A percentile compares a stretch with the other conserved stretches of the same genome.
phyloP scores from a whole-genome alignment of 2,113 vertebrate genomes.

The Etheostoma spectabile region DNA sequence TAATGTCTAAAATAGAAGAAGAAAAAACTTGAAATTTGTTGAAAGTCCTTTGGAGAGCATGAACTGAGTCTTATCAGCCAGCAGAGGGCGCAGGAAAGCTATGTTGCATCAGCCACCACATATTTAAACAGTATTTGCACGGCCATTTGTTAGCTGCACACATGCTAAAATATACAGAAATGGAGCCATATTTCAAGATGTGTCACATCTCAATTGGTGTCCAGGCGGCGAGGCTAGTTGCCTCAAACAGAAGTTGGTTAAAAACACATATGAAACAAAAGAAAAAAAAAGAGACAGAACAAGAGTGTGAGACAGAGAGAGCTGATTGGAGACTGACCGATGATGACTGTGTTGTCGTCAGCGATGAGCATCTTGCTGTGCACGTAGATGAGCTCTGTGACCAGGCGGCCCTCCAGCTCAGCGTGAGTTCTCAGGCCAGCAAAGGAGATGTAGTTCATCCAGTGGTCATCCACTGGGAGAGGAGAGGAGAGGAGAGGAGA shows the following conservation, averaged over 20 bases:
- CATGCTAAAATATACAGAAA: constrained; percentile 17
- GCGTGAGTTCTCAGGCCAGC: constrained; percentile 94
- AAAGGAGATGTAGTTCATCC: constrained; percentile 99
- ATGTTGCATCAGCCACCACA: neutral
- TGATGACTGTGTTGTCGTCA: constrained; percentile 97
- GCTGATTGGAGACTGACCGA: constrained; percentile 86
- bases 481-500: too few species aligned
- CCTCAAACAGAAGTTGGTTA: constrained; percentile 13
- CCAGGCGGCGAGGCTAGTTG: neutral
- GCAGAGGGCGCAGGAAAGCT: constrained; percentile 57
- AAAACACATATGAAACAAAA: neutral
- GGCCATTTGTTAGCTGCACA: constrained; percentile 26
- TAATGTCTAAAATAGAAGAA: neutral
- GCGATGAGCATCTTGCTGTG: constrained; percentile 98
- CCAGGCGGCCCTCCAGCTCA: constrained; percentile 91
- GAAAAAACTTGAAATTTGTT: neutral
- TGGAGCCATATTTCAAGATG: constrained; percentile 14
- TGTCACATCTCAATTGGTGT: constrained; percentile 24
- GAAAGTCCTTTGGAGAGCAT: neutral
- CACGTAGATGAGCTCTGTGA: constrained; percentile 97
- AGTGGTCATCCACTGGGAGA: constrained; percentile 92
- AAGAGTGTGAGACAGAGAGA: neutral
- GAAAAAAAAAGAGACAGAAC: neutral
- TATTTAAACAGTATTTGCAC: neutral
- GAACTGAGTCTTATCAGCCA: constrained; percentile 21